Evolutionary conservation across 2,888 invertebrate genomes (phyloP), one percentile per base, ranked within the genome.

Genomic region (Nipponacmea schrenckii): DNA sequence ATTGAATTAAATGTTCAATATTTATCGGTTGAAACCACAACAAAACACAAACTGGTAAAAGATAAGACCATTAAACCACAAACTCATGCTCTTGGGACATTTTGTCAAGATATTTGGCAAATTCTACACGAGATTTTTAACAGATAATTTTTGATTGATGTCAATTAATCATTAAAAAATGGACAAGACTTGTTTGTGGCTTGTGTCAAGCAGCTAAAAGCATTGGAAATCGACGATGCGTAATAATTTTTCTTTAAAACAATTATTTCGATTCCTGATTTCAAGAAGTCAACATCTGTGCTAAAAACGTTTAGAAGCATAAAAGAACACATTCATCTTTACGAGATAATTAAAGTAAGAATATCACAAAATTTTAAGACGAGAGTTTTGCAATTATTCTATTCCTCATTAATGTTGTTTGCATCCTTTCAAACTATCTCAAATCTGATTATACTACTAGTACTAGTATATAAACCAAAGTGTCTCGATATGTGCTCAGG

Each of bases 11-110:
- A 56, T 56, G 56, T 56, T 12, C 20, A 24, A 56, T 56, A 24
- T 56, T 24, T 56, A 56, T 56, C 56, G 56, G 20, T 24, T 56
- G 20, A 39, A 56, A 24, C 56, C 56, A 20, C 56, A 56, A 56
- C 56, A 56, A 56, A 56, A 20, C 20, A 56, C 24, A 24, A 24
- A 20, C 24, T 20, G 24, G 20, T 20, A 24, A 20, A 24, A 24
- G 56, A 56, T 56, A 56, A 56, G 56, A 14, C 56, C 24, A 56
- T 56, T 56, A 56, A 56, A 56, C 56, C 56, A 24, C 56, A 56
- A 56, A 56, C 56, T 24, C 14, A 24, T 20, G 20, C 56, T 56
- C 56, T 56, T 20, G 56, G 56, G 56, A 56, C 20, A 56, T 56
- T 56, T 56, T 56, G 39, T 56, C 56, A 56, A 56, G 56, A 56